Evolutionary conservation across 2,113 vertebrate genomes (phyloP), one percentile per base, ranked within the genome.

Genomic region (Peromyscus californicus): DNA sequence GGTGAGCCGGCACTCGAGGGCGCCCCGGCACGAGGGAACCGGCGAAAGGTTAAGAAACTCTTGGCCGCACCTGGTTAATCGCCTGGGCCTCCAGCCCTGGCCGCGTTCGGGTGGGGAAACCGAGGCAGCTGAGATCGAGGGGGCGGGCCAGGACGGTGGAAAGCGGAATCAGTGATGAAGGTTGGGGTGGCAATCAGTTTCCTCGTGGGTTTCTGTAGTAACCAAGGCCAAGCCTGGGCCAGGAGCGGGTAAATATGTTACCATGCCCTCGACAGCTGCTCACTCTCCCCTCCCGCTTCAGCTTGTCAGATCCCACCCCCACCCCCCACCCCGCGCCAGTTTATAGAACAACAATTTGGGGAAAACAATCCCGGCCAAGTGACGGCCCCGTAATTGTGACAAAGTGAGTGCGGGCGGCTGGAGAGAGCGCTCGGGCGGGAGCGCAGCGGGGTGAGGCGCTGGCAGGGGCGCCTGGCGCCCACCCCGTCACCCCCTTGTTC

Each of bases 301-400:
- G 76, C 65, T 54, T 45, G 86, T 95, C 91, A 80, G 89, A 84
- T 82, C n/a, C 39, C 29, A 3, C 16, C 42, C 86, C 72, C 72
- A 78, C 93, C 85, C 85, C 88, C 96, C 90, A 72, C 90, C 89
- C 63, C 13, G 39, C 83, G 36, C 97, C 96, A 85, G 97, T 97
- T 96, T 96, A 97, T 76, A 97, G 94, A 98, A 97, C 97, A 97
- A 98, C 98, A 97, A 96, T 98, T 98, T 98, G 94, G 98, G 97
- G 93, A 97, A 98, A 98, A 98, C 98, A 98, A 98, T 98, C 95
- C 96, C 26, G 96, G 94, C 96, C 91, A 63, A 98, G 97, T 98
- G 98, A 98, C 97, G 97, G 98, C 97, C 97, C 76, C 83, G 97
- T 98, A 98, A 98, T 98, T 98, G 98, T 98, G 98, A 98, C 97